Base-by-base conservation (phyloP, 2,113 vertebrate genomes). In the Labeo catla region DNA sequence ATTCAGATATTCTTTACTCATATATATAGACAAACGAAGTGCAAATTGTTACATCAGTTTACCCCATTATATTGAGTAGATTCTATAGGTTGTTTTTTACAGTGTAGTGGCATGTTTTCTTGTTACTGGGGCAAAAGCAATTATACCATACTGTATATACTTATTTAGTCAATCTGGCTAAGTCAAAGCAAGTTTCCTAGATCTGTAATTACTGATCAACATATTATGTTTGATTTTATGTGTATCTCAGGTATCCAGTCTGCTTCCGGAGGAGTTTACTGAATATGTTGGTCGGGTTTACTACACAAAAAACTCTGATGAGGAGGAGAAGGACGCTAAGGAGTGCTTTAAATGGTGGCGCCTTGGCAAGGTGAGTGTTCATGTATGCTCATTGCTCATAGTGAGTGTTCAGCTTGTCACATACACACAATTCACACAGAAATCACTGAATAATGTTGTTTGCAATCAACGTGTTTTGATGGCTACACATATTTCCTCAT, bases 271-370 rank as follows among this genome's bases (percentile, higher is more conserved):
- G 88, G 94, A 34, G 5, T 99, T 98, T 92, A 93, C 92, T 1
- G 97, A 99, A 90, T 96, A 99, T 28, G 28, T 28, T 28, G 28
- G 28, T 28, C 28, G 28, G 28, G 28, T 28, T 28, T 28, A 28
- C 28, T 28, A 28, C 28, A 28, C 28, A 28, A 28, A 28, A 28
- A 28, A 28, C 28, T 28, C 28, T 28, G 28, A 91, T 1, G 36
- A 0, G 5, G 92, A 84, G 82, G 13, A 98, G 87, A 90, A 91
- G n/a, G 95, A 93, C 1, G 97, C 97, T 16, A 94, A 82, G 63
- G 95, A 97, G 50, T 95, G 96, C 52, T 98, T 99, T 82, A 88
- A 96, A 74, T 93, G 98, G 28, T 99, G 98, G 98, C 98, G 97
- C 82, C 92, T 93, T 4, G 0, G 9, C 19, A 91, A 1, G 66